phyloP scores from a whole-genome alignment of 2,888 invertebrate species.

The Dynastes maya region DNA sequence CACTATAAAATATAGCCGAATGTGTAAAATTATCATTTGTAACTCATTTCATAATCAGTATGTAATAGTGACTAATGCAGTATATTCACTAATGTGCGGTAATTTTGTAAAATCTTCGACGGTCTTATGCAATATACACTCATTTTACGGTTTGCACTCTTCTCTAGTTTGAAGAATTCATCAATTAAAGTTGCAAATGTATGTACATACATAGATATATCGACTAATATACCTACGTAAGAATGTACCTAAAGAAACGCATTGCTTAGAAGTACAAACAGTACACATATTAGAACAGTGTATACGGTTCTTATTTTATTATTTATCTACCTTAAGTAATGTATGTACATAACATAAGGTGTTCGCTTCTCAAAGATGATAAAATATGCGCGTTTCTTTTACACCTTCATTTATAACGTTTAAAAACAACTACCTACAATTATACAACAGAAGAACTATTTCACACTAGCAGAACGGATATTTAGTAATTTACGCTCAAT shows the following conservation, averaged over 20 bases:
- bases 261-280: no score
- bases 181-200: no score
- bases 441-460: constrained; percentile 9
- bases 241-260: no score
- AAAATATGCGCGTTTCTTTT: not conserved
- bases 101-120: constrained; percentile 41
- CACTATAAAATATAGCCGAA: constrained; percentile 40
- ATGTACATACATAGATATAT: no score
- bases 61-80: constrained; percentile 29
- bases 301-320: no score
- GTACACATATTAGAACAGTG: no score
- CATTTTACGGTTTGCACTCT: constrained; percentile 21
- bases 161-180: not conserved
- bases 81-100: constrained; percentile 33
- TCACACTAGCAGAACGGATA: constrained; percentile 18
- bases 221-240: no score
- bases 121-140: constrained; percentile 23
- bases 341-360: not conserved
- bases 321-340: no score
- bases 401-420: not conserved
- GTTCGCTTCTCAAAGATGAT: not conserved
- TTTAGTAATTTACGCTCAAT: constrained; percentile 32
- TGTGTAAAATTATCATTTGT: constrained; percentile 41
- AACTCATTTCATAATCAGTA: constrained; percentile 27
- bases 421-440: constrained; percentile 5